phyloP scores from a whole-genome alignment of 2,888 invertebrate genomes.

The Alloplasta piceator region DNA sequence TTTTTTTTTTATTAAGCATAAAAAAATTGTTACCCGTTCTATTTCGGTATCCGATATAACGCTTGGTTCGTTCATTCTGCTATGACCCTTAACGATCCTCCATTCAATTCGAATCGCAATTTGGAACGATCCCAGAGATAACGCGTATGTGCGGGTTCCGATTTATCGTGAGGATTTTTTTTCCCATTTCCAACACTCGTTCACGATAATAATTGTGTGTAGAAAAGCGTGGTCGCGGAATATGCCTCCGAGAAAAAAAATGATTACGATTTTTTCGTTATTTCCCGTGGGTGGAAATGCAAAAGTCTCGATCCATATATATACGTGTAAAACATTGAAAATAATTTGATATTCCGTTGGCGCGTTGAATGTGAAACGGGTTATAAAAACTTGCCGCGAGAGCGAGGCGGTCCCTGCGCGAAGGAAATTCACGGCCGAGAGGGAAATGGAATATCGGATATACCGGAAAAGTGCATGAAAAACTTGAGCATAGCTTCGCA shows the following conservation, averaged over 20 bases:
- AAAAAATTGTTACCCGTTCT: background rate
- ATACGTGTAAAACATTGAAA: slow-evolving; percentile 20
- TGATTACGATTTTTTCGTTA: background rate
- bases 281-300: background rate
- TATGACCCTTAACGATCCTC: slow-evolving; percentile 44
- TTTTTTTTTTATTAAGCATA: background rate
- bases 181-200: background rate
- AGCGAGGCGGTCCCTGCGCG: background rate
- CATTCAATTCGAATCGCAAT: slow-evolving; percentile 22
- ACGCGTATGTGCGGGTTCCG: background rate
- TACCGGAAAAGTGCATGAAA: background rate
- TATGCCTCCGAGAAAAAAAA: background rate
- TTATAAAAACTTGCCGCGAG: slow-evolving; percentile 19
- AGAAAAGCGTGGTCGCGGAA: background rate
- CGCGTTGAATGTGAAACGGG: slow-evolving; percentile 2
- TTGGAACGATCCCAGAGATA: slow-evolving; percentile 4
- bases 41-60: slow-evolving; percentile 3
- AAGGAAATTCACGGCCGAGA: background rate
- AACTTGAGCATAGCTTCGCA: background rate
- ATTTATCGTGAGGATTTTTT: slow-evolving; percentile 16
- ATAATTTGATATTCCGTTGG: slow-evolving; percentile 43
- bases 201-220: no score
- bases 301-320: background rate
- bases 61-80: slow-evolving; percentile 31
- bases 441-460: slow-evolving; percentile 3